phyloP scores from a whole-genome alignment of 2,888 invertebrate genomes.

The Miltochrista miniata region DNA sequence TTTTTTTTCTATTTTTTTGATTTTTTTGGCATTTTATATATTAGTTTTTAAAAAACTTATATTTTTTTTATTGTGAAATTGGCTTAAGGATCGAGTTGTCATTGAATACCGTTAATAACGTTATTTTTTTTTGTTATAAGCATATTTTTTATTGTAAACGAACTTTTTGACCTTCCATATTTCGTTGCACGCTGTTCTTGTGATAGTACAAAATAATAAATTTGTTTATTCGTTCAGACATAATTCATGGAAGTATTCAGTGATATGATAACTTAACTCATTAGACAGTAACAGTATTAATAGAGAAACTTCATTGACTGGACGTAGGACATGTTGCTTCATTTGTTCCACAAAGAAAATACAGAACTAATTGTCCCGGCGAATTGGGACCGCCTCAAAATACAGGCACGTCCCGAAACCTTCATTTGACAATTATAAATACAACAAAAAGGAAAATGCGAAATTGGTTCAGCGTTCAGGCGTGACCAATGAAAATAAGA shows the following conservation, averaged over 20 bases:
- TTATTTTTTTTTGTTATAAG: conserved; percentile 54
- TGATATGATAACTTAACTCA: conserved; percentile 39
- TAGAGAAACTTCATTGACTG: conserved; percentile 35
- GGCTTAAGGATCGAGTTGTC: conserved; percentile 55
- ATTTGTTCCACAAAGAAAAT: conserved; percentile 39
- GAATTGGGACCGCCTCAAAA: no score
- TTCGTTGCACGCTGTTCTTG: conserved; percentile 46
- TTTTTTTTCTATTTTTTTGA: no score
- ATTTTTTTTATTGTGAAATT: conserved; percentile 49
- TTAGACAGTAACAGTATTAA: conserved; percentile 59
- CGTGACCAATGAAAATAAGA: no score
- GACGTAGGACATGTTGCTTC: conserved; percentile 31
- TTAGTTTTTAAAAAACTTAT: conserved; percentile 45
- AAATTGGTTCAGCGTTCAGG: no score
- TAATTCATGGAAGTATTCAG: conserved; percentile 46
- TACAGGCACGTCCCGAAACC: no score
- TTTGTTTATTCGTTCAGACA: conserved; percentile 52
- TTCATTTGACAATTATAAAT: no score
- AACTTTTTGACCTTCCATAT: conserved; percentile 21
- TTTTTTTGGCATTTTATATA: conserved; percentile 61
- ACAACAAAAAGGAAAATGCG: no score
- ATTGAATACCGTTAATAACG: conserved; percentile 56
- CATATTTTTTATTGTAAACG: conserved; percentile 21
- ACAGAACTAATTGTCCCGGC: no score
- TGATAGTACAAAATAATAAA: conserved; percentile 79